Evolutionary conservation across 2,113 vertebrate genomes (phyloP), one percentile per base, ranked within the genome.

Genomic region (Illadopsis cleaveri): DNA sequence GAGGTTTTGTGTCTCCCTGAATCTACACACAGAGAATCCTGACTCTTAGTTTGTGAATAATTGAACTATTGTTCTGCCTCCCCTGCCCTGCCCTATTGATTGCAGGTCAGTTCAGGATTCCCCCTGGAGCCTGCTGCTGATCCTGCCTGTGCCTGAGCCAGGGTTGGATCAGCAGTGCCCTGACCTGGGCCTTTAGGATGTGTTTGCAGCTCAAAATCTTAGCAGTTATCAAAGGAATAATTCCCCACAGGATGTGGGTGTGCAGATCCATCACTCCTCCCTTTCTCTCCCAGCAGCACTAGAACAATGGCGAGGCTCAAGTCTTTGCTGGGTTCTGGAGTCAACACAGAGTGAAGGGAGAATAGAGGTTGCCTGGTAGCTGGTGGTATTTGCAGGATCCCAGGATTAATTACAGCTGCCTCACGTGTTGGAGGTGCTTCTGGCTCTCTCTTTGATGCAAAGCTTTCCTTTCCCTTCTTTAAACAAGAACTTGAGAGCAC

Each of bases 401-500:
- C 84, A 48, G 90, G 79, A 65, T 77, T 90, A 65, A 90, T 90
- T 58, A 35, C 85, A 73, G 62, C 66, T 71, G 69, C 15, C 81
- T 89, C 42, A 40, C 42, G 8, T 57, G 80, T 33, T 42, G 21
- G 22, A 78, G 69, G 56, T 64, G 82, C 12, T 88, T 25, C 78
- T 85, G 85, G 44, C 75, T 44, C 42, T 80, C 75, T 82, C 86
- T 83, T 86, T 83, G 69, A 58, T 24, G 40, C 7, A 2, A 83
- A 73, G 86, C 90, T 92, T 90, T 94, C 79, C 6, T 95, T 77
- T 69, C 69, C 35, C 79, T 70, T 54, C 82, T 77, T 73, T 50
- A 58, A 80, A 88, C 82, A 90, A 78, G 77, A 50, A 4, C 3
- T 31, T 19, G 76, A 62, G 89, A 90, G 89, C 62, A 9, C 62